These are phyloP conservation scores for Trochalopteron elliotii DNA, from an alignment of 2,113 vertebrate species.

Conservation along the genomic window DNA sequence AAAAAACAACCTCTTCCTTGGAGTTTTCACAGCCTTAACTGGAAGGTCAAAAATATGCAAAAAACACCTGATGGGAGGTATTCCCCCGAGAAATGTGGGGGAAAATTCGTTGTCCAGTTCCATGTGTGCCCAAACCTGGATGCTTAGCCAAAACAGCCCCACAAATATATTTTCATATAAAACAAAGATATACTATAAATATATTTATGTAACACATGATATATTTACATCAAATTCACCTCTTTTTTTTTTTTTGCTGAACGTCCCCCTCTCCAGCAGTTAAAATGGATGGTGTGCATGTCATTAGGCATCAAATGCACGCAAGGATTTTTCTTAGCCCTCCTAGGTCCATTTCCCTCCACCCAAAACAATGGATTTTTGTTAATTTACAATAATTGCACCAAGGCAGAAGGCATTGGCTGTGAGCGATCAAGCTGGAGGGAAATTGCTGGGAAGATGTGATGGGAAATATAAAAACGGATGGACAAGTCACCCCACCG, in stretches of 20 bases:
- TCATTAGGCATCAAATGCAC: too few relatives aligned
- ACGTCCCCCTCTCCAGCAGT: fast-evolving
- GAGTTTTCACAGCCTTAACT: neutral
- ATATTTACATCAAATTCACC: neutral
- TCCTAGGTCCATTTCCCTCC: neutral
- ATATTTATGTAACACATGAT: too few relatives aligned
- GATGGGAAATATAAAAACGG: neutral
- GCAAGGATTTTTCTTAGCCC: neutral
- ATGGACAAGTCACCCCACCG: neutral
- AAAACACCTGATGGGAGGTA: neutral
- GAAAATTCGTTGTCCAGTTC: neutral
- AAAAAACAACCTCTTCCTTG: neutral
- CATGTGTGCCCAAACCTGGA: neutral
- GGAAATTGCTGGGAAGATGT: neutral
- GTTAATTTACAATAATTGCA: neutral
- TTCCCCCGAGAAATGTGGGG: neutral
- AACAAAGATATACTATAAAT: neutral
- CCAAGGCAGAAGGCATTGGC: neutral
- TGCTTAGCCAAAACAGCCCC: neutral
- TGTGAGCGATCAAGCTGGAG: neutral
- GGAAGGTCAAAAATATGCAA: neutral
- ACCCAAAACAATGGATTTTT: neutral
- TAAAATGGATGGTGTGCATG: fast-evolving
- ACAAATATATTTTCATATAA: neutral
- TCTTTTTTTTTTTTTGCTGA: neutral